These are phyloP conservation scores for Apteryx mantelli DNA, from an alignment of 2,113 vertebrate species.

Conservation along the genomic window DNA sequence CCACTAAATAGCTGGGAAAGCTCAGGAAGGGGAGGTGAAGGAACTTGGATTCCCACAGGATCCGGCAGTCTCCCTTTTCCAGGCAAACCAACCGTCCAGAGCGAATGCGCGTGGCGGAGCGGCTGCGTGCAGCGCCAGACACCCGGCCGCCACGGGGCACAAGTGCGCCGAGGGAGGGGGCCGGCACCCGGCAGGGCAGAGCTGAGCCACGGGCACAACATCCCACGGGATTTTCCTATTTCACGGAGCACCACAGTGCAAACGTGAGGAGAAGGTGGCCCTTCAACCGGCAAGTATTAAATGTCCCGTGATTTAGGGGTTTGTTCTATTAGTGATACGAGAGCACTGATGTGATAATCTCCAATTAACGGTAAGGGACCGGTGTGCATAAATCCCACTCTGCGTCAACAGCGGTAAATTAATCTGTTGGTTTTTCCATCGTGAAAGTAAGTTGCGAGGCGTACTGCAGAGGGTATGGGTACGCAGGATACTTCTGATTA, in stretches of 20 bases:
- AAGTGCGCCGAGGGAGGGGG: too few relatives aligned
- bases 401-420: background rate
- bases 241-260: background rate
- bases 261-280: background rate
- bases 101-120: background rate
- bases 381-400: background rate
- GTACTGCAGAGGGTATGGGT: background rate
- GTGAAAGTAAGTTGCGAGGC: background rate
- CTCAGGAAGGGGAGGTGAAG: conserved; percentile 57
- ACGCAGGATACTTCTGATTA: background rate
- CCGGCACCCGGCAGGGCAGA: background rate
- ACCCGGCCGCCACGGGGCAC: too few relatives aligned
- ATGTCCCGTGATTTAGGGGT: background rate
- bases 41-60: conserved; percentile 13
- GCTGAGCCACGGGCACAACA: accelerated
- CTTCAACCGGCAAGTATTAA: background rate
- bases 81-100: background rate
- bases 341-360: background rate
- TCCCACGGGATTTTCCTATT: background rate
- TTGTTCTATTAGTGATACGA: background rate
- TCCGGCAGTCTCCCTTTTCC: background rate
- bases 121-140: too few relatives aligned
- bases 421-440: background rate
- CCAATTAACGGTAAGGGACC: conserved; percentile 6
- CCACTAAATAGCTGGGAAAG: conserved; percentile 15